These are phyloP conservation scores for Cichlasoma orientale DNA, from an alignment of 2,797 vertebrate species.

Conservation along the genomic window DNA sequence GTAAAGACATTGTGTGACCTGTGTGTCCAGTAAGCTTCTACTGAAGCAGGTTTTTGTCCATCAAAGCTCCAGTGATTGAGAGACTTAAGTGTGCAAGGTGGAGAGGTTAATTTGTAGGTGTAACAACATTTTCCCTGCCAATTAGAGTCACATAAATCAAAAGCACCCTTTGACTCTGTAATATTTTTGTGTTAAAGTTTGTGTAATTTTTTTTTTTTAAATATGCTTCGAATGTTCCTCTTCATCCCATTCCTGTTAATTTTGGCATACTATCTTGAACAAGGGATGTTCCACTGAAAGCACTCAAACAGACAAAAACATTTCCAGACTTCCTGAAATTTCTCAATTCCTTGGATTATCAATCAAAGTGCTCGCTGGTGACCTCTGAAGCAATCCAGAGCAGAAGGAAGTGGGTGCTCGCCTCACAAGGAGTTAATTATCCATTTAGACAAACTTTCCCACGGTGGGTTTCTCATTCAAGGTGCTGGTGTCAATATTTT, in stretches of 20 bases:
- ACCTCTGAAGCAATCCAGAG: constrained; percentile 29
- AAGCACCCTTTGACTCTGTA: background rate
- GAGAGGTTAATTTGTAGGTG: constrained; percentile 41
- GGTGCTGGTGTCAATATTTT: background rate
- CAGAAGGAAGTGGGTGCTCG: constrained; percentile 31
- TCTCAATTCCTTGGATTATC: constrained; percentile 43
- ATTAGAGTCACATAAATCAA: constrained; percentile 37
- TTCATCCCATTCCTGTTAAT: background rate
- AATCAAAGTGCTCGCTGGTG: constrained; percentile 26
- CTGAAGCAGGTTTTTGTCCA: constrained; percentile 26
- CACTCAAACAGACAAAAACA: constrained; percentile 20
- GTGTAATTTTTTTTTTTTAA: background rate
- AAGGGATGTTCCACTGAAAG: background rate
- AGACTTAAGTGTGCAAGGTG: constrained; percentile 20
- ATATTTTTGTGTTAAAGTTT: background rate
- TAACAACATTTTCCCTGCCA: constrained; percentile 38
- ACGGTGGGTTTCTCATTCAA: constrained; percentile 6
- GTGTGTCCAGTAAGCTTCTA: constrained; percentile 23
- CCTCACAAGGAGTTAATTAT: constrained; percentile 40
- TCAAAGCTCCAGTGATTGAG: constrained; percentile 20
- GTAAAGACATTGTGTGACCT: constrained; percentile 25
- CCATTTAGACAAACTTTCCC: constrained; percentile 32
- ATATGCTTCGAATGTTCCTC: background rate
- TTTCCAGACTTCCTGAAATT: constrained; percentile 58
- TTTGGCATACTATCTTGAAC: constrained; percentile 11